These are phyloP conservation scores for Puma concolor DNA, from an alignment of 2,113 vertebrate species.

Conservation along the genomic window DNA sequence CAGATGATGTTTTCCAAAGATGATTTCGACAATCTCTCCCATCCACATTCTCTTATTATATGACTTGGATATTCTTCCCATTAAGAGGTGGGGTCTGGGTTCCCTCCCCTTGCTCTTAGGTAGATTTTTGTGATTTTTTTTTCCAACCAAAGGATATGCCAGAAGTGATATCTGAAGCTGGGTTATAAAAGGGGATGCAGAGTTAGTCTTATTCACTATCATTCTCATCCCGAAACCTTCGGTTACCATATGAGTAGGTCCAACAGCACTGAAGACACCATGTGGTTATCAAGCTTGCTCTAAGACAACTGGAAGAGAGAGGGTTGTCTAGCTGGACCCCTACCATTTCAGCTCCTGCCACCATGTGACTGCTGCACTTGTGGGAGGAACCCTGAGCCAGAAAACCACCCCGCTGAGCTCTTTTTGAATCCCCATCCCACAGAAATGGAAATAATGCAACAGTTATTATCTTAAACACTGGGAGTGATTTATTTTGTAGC, in stretches of 20 bases:
- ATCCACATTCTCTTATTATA: not conserved
- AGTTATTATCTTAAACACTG: not conserved
- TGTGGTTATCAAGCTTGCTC: not conserved
- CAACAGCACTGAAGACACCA: not conserved
- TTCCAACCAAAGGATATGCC: not conserved
- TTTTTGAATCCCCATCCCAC: not conserved
- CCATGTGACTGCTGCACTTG: not conserved
- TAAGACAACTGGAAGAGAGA: not conserved
- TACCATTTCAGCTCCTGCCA: not conserved
- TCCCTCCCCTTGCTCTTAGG: not conserved
- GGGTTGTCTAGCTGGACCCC: not conserved
- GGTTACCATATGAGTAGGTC: not conserved
- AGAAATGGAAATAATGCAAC: conserved; percentile 21
- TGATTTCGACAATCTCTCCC: not conserved
- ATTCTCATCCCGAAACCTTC: not conserved
- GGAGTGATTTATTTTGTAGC: not conserved
- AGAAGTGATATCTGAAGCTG: not conserved
- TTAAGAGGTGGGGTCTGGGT: not conserved
- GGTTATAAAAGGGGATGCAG: not conserved
- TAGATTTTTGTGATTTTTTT: not conserved
- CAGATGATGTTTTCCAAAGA: not conserved
- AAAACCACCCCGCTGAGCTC: not conserved
- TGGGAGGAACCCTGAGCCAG: not conserved
- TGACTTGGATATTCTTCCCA: not conserved
- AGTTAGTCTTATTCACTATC: not conserved